Evolutionary conservation across 2,888 invertebrate species (phyloP).

Genomic region (Belgica antarctica): DNA sequence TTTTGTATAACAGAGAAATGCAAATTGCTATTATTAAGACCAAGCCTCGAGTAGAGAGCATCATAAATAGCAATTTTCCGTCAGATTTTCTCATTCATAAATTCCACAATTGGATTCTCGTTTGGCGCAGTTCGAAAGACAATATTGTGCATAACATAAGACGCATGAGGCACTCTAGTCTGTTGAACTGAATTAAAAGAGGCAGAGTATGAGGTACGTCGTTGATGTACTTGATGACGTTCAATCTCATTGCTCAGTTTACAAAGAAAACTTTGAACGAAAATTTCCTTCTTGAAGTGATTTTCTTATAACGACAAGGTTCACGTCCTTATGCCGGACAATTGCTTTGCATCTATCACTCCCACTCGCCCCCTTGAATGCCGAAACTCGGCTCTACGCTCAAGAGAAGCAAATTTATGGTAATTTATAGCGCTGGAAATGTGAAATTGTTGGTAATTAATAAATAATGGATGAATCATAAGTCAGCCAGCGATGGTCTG

Average conservation of each 20-base stretch:
- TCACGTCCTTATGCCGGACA: too few relatives aligned
- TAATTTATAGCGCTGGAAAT: slow-evolving; percentile 8
- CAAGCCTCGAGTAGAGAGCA: slow-evolving; percentile 8
- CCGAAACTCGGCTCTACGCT: too few relatives aligned
- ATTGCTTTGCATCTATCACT: too few relatives aligned
- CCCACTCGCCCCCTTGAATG: too few relatives aligned
- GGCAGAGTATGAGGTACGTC: too few relatives aligned
- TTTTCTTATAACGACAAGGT: too few relatives aligned
- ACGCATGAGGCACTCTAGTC: not conserved
- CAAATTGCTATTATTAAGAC: slow-evolving; percentile 42
- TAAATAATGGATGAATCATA: slow-evolving; percentile 17
- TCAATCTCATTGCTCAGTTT: too few relatives aligned
- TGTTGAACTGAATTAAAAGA: too few relatives aligned
- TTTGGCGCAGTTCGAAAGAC: not conserved
- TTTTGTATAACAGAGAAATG: slow-evolving; percentile 35
- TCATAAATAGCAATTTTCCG: slow-evolving; percentile 39
- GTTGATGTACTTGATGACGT: too few relatives aligned
- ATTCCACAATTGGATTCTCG: slow-evolving; percentile 17
- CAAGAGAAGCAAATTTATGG: slow-evolving; percentile 7
- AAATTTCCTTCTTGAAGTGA: too few relatives aligned
- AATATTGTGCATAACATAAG: not conserved
- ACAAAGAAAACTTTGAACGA: too few relatives aligned
- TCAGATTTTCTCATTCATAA: slow-evolving; percentile 19
- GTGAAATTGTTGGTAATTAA: slow-evolving; percentile 13
- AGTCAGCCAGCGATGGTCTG: not conserved